Evolutionary conservation across 2,888 invertebrate genomes (phyloP), one percentile per base, ranked within the genome.

Genomic region (Melanophora roralis): DNA sequence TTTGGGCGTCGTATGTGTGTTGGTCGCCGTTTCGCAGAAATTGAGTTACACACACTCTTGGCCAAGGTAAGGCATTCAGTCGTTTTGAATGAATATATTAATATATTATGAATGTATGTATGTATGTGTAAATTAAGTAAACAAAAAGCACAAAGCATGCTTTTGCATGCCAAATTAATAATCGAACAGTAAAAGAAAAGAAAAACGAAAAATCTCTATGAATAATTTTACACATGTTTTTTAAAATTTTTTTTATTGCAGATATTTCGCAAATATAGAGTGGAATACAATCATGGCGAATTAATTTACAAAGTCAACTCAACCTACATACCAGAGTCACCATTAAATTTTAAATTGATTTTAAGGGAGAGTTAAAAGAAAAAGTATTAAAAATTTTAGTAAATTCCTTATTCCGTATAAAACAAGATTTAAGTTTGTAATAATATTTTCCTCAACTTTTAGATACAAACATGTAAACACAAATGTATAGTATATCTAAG

Each of bases 21-120:
- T 84, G 96, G 96, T 59, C 92, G 94, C 84, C 91, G 96, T 85
- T 95, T 96, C 89, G 95, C 96, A 16, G 95, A 96, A 90, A 93
- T 94, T 60, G 95, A 96, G 89, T 89, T 96, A 84, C 93, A 94
- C 85, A 93, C 94, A 81, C 89, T 95, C 84, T 87, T 95, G 55
- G 93, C 94, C n/a, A 94, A 94, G 92, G 94, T 94, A 89, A 36
- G 34, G 8, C 7, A 32, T n/a, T n/a, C n/a, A n/a, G n/a, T n/a
- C n/a, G n/a, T n/a, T n/a, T n/a, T n/a, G n/a, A n/a, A n/a, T n/a
- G n/a, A n/a, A n/a, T n/a, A n/a, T n/a, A n/a, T n/a, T n/a, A n/a
- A n/a, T n/a, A n/a, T n/a, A n/a, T n/a, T n/a, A n/a, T n/a, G n/a
- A n/a, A n/a, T n/a, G n/a, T n/a, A n/a, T n/a, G n/a, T n/a, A n/a